Conservation (phyloP, 1,140 invertebrate species). For the Hirudo medicinalis region DNA sequence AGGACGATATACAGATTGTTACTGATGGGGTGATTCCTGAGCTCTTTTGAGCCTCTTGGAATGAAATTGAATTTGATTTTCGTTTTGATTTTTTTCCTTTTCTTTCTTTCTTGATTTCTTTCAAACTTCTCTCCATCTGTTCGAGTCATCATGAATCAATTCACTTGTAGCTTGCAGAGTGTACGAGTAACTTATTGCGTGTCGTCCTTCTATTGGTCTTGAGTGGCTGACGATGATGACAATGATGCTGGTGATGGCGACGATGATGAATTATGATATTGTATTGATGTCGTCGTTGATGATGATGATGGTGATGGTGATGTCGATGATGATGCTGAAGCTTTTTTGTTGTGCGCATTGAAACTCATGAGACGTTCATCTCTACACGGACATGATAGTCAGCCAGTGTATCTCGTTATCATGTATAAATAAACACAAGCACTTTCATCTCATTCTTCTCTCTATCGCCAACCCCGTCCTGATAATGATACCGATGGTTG, state of each 20-base stretch:
- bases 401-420: too few species aligned
- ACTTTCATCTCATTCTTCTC: too few species aligned
- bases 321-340: not conserved
- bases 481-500: too few species aligned
- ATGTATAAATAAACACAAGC: too few species aligned
- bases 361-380: not conserved
- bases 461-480: too few species aligned
- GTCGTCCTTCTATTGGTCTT: too few species aligned
- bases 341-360: not conserved
- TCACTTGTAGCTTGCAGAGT: too few species aligned
- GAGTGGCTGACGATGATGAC: not conserved
- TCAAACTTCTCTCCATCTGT: too few species aligned
- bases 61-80: not conserved
- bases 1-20: not conserved
- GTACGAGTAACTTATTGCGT: too few species aligned
- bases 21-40: not conserved
- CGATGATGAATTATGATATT: slow-evolving; percentile 1
- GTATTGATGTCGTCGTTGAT: not conserved
- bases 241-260: not conserved
- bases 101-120: too few species aligned
- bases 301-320: slow-evolving; percentile 1
- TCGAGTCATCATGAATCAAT: too few species aligned
- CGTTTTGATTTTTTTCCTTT: too few species aligned
- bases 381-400: not conserved
- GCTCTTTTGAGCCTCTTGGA: not conserved